Evolutionary conservation across 2,113 vertebrate genomes (phyloP), one percentile per base, ranked within the genome.

Genomic region (Petromus typicus): DNA sequence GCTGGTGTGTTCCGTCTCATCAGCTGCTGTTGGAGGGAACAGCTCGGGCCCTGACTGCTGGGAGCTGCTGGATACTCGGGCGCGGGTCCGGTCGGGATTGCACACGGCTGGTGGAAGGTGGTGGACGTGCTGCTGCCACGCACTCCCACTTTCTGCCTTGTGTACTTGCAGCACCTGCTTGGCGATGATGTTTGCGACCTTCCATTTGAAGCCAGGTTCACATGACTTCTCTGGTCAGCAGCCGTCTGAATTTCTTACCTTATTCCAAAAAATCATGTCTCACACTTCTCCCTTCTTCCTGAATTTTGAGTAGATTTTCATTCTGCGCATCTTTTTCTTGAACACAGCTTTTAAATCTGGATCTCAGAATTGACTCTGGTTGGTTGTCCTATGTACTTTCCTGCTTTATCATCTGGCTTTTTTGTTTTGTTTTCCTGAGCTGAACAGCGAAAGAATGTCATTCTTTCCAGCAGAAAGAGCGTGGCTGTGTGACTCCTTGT

Each of bases 61-160:
- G 64, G 75, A 25, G 27, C 76, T 93, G 16, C 63, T 20, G 12
- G 89, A 83, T 91, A 86, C 73, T 63, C 32, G 51, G 96, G 83
- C 25, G 59, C 27, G 86, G 80, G n/a, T 61, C 86, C 88, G 95
- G 71, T 45, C 12, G 37, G 82, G 91, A 93, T 9, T 7, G 14
- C 57, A 32, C 25, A 3, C 11, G 48, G 48, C 48, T 9, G 32
- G 43, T 76, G 27, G 48, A 59, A 5, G 18, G 9, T 4, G 11
- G 11, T 12, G 43, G 13, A 1, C 10, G 5, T 7, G 0, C 73
- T 40, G 27, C 3, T 1, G 20, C 40, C 5, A 9, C 48, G 20
- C 0, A n/a, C 8, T 32, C 40, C 40, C 4, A 2, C 56, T 63
- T 40, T 37, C 37, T 43, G 18, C 37, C n/a, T 54, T 32, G 48